A percentile compares a stretch with the other conserved stretches of the same genome.
Conservation (phyloP, 2,888 invertebrate genomes). For the Notodonta ziczac region DNA sequence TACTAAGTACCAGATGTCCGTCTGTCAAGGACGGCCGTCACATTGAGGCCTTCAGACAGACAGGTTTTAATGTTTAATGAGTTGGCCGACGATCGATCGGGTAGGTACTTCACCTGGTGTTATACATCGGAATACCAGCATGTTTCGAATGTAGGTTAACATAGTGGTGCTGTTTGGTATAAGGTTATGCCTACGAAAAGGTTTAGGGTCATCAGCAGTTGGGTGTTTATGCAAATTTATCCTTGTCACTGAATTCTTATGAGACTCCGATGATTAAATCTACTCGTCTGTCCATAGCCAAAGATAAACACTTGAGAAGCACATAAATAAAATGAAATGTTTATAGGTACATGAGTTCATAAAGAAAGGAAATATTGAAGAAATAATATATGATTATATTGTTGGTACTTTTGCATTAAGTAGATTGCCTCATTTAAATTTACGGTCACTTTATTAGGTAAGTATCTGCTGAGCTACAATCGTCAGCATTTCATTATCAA, state of each 20-base stretch:
- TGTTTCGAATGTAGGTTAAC: conserved; percentile 44
- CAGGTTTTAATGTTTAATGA: conserved; percentile 76
- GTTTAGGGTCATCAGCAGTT: no score
- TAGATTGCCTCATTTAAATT: no score
- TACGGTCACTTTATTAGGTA: not conserved
- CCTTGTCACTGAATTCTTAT: no score
- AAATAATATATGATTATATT: no score
- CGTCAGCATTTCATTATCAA: conserved; percentile 18
- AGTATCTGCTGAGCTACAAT: not conserved
- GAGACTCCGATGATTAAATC: no score
- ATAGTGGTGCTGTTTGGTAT: not conserved
- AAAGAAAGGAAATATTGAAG: no score
- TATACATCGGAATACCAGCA: conserved; percentile 35
- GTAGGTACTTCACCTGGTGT: conserved; percentile 44
- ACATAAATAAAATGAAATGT: no score
- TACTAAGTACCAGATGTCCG: conserved; percentile 18
- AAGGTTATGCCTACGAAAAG: not conserved
- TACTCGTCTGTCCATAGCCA: no score
- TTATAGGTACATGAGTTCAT: no score
- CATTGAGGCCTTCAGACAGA: conserved; percentile 67
- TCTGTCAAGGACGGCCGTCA: conserved; percentile 64
- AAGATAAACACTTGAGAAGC: no score
- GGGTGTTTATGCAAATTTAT: no score
- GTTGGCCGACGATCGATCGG: conserved; percentile 62
- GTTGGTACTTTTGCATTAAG: no score